A percentile compares a stretch with the other conserved stretches of the same genome.
Evolutionary conservation across 2,797 vertebrate genomes (phyloP).

Genomic region (Cichlasoma orientale): DNA sequence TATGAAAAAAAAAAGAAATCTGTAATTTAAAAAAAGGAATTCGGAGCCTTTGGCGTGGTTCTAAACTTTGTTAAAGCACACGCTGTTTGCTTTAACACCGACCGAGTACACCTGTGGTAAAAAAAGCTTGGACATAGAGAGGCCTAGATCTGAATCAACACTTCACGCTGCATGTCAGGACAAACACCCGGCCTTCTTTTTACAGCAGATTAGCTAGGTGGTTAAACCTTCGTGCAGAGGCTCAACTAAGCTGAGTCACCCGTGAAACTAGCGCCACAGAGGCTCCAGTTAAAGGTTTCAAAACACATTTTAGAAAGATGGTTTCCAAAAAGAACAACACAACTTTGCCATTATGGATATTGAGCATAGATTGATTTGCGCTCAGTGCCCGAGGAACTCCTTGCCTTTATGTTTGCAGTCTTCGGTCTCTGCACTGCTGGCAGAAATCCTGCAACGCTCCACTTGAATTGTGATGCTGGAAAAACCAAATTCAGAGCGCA

Average conservation of each 20-base stretch:
- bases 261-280: background rate
- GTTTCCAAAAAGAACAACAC: no score
- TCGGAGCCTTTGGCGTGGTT: background rate
- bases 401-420: background rate
- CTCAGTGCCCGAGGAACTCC: no score
- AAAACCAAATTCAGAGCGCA: conserved; percentile 84
- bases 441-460: conserved; percentile 73
- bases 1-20: background rate
- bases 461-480: conserved; percentile 86
- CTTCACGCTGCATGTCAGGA: background rate
- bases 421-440: conserved; percentile 53
- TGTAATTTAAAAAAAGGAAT: background rate
- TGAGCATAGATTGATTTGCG: no score
- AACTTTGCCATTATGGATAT: no score
- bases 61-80: background rate
- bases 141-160: background rate
- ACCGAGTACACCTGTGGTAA: background rate
- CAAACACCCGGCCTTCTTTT: background rate
- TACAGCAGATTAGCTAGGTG: background rate
- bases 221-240: background rate
- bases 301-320: background rate
- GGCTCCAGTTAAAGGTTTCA: background rate
- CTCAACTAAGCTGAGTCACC: background rate
- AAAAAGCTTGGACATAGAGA: background rate
- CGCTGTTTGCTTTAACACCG: background rate